Evolutionary conservation across 2,888 invertebrate species (phyloP), one percentile per base, ranked within the genome.

Genomic region (Pheosia tremula): DNA sequence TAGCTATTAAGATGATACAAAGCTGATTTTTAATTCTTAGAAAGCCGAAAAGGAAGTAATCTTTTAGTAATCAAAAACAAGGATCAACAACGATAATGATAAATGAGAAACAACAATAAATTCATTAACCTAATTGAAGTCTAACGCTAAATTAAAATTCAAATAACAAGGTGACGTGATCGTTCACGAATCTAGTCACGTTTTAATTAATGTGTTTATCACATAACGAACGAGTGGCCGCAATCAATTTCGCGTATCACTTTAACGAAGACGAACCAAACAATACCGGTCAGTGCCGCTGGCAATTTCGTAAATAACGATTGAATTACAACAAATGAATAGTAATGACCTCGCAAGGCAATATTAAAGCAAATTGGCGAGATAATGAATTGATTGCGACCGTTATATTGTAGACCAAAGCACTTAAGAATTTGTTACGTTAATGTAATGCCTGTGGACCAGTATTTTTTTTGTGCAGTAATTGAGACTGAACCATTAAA

Each of bases 141-240:
- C 11, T 47, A 60, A 62, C 56, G 57, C 43, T 58, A 52, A 24
- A 58, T 59, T 56, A 45, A 8, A 13, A 57, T 50, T 55, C 53
- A 53, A 53, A 53, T 47, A n/a, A 24, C 38, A 50, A 57, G 13
- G 45, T 57, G 57, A 57, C 37, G 50, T 39, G 57, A 47, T 13
- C 49, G 5, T 57, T 47, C n/a, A 57, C 56, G 49, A 56, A 60
- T 49, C 62, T 8, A 36, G 60, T 39, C 47, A 24, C 24, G 24
- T 53, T 56, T 50, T 39, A 24, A 53, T 41, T 13, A 64, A 61
- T 56, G 62, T 56, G 60, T 62, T 60, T 60, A 58, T 56, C 55
- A 55, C 11, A 55, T 50, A 55, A 55, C 50, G 53, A 37, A 54
- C 37, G 50, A 59, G 56, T 50, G 38, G 4, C 52, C 56, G 24